Conservation (phyloP, 2,113 vertebrate species). For the Oophaga pumilio region DNA sequence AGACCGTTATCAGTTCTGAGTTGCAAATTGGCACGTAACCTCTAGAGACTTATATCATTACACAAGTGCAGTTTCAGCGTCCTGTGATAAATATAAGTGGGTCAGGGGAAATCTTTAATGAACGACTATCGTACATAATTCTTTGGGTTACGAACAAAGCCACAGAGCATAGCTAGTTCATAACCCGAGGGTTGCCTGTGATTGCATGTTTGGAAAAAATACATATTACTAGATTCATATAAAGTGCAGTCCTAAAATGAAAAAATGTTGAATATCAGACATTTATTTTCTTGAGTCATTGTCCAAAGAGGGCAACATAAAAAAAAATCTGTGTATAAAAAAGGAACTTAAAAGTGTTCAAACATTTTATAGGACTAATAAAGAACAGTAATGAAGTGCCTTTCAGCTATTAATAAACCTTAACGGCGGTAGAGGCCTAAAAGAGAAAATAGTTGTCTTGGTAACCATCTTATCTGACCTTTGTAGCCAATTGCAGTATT, state of each 20-base stretch:
- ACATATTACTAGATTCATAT: not conserved
- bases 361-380: constrained; percentile 46
- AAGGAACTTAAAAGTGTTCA: not conserved
- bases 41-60: no score
- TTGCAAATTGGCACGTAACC: no score
- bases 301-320: not conserved
- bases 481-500: constrained; percentile 49
- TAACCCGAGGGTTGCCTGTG: not conserved
- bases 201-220: not conserved
- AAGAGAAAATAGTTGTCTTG: constrained; percentile 48
- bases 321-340: not conserved
- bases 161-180: not conserved
- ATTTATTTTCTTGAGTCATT: not conserved
- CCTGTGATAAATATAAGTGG: no score
- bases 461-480: constrained; percentile 42
- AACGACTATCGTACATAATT: no score
- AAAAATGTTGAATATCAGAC: not conserved
- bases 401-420: constrained; percentile 41
- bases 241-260: not conserved
- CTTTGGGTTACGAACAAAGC: no score
- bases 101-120: no score
- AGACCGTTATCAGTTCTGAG: no score
- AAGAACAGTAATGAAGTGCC: constrained; percentile 44
- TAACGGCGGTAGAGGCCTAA: not conserved
- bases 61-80: no score